phyloP scores from a whole-genome alignment of 2,888 invertebrate genomes.

The Drosophila tripunctata region DNA sequence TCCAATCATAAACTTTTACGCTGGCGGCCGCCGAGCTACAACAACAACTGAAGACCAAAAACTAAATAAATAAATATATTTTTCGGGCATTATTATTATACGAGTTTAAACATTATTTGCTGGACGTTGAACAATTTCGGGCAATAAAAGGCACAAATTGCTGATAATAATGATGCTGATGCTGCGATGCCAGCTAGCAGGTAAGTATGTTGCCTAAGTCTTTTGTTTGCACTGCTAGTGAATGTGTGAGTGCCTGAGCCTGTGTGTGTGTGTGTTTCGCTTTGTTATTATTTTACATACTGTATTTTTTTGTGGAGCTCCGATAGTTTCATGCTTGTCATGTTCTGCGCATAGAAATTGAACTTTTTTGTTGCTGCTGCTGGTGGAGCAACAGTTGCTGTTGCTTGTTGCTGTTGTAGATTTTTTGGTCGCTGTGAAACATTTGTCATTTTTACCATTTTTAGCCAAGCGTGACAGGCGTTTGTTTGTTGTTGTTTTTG shows the following conservation, averaged over 20 bases:
- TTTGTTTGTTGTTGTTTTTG: constrained; percentile 48
- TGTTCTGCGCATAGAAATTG: constrained; percentile 73
- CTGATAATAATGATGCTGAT: constrained; percentile 70
- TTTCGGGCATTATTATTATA: constrained; percentile 64
- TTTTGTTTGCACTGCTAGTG: constrained; percentile 58
- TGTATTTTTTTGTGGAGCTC: constrained; percentile 42
- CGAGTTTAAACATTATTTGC: constrained; percentile 72
- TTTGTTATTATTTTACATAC: constrained; percentile 76
- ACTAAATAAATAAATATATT: constrained; percentile 37
- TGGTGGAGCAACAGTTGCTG: constrained; percentile 12
- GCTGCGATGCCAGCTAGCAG: constrained; percentile 1
- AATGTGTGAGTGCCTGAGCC: constrained; percentile 5
- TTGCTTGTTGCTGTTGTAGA: constrained; percentile 36
- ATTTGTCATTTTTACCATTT: constrained; percentile 79
- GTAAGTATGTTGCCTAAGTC: constrained; percentile 70
- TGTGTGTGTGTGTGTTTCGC: constrained; percentile 43
- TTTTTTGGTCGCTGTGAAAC: constrained; percentile 73
- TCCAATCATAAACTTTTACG: constrained; percentile 65
- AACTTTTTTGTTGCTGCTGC: constrained; percentile 61
- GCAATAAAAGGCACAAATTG: constrained; percentile 73
- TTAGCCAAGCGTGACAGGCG: constrained; percentile 78
- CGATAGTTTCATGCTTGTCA: constrained; percentile 75
- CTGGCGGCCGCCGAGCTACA: constrained; percentile 43
- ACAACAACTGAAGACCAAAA: constrained; percentile 25
- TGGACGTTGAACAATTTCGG: constrained; percentile 74